phyloP scores from a whole-genome alignment of 2,113 vertebrate species.

The Phodopus roborovskii region DNA sequence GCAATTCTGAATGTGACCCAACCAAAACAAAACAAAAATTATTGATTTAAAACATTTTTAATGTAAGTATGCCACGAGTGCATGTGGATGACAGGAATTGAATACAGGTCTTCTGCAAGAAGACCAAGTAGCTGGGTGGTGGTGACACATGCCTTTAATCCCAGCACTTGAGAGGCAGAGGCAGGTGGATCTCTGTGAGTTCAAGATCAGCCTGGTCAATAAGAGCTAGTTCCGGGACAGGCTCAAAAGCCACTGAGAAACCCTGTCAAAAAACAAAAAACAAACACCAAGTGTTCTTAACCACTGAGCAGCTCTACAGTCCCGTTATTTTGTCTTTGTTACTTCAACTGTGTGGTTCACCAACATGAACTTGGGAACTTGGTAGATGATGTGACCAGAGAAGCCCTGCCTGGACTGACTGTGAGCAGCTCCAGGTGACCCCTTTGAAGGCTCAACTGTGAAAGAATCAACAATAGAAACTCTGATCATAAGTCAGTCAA shows the following conservation, averaged over 20 bases:
- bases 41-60: background rate
- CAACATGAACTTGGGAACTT: background rate
- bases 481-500: background rate
- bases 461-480: background rate
- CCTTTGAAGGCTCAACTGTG: background rate
- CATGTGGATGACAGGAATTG: background rate
- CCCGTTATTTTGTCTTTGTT: background rate
- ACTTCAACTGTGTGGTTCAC: background rate
- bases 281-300: background rate
- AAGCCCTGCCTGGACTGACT: background rate
- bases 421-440: background rate
- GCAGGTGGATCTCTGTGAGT: too few relatives aligned
- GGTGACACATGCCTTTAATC: too few relatives aligned
- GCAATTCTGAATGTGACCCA: background rate
- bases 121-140: background rate
- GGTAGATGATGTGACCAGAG: background rate
- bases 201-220: too few relatives aligned
- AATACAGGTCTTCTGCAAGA: background rate
- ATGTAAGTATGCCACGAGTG: background rate
- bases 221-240: too few relatives aligned
- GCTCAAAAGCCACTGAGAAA: too few relatives aligned
- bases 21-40: background rate
- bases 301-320: background rate
- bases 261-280: too few relatives aligned
- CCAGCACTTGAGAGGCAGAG: too few relatives aligned